These are phyloP conservation scores for Podocnemis expansa DNA, from an alignment of 2,113 vertebrate species.

Conservation along the genomic window DNA sequence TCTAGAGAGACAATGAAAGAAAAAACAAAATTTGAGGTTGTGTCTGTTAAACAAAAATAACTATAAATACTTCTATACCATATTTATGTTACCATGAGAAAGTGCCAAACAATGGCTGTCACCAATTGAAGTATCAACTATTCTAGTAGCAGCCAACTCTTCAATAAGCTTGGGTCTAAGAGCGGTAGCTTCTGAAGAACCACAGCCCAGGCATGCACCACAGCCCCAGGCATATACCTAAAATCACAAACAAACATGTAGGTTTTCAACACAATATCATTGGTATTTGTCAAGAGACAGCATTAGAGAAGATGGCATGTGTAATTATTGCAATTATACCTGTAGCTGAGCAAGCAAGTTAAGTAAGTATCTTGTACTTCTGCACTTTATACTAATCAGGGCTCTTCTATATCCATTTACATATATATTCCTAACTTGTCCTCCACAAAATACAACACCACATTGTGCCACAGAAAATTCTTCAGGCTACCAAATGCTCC, in stretches of 20 bases:
- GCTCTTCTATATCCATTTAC: background rate
- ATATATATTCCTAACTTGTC: background rate
- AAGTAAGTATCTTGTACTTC: background rate
- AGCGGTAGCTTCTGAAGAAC: conserved; percentile 95
- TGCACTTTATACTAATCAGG: background rate
- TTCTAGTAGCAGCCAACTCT: conserved; percentile 93
- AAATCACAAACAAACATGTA: background rate
- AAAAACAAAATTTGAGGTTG: conserved; percentile 30
- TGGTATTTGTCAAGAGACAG: background rate
- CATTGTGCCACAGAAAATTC: background rate
- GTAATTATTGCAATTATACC: accelerated
- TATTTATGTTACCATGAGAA: conserved; percentile 88
- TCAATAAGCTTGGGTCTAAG: conserved; percentile 94
- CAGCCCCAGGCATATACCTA: conserved; percentile 98
- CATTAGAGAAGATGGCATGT: background rate
- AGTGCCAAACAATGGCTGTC: conserved; percentile 98
- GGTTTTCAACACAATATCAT: background rate
- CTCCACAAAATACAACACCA: background rate
- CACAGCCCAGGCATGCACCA: conserved; percentile 95
- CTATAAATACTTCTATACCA: background rate
- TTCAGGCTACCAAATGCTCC: background rate
- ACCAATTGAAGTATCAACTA: conserved; percentile 97
- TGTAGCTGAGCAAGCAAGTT: background rate
- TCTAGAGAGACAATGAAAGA: conserved; percentile 76
- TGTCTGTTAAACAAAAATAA: background rate